phyloP scores from a whole-genome alignment of 2,888 invertebrate genomes.

The Lottia scabra region DNA sequence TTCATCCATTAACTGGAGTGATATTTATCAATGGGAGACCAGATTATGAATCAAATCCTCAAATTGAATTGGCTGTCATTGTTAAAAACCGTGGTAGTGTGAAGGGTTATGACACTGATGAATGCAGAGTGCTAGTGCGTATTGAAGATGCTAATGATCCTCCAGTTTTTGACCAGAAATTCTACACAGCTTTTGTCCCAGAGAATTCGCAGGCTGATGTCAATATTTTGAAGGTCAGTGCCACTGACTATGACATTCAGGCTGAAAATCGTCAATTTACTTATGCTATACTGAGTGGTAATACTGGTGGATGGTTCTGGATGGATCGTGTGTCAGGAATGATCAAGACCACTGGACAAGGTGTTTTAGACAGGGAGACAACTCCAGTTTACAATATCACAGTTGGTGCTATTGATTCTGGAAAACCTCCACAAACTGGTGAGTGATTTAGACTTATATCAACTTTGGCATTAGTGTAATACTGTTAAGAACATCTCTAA shows the following conservation, averaged over 20 bases:
- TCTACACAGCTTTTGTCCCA: slow-evolving; percentile 82
- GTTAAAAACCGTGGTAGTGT: slow-evolving; percentile 96
- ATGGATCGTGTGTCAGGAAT: slow-evolving; percentile 46
- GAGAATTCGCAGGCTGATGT: slow-evolving; percentile 90
- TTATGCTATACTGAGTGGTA: slow-evolving; percentile 55
- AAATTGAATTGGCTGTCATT: slow-evolving; percentile 80
- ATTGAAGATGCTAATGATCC: slow-evolving; percentile 97
- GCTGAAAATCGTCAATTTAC: slow-evolving; percentile 50
- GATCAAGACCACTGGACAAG: slow-evolving; percentile 47
- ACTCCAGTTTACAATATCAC: slow-evolving; percentile 49
- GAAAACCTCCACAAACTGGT: slow-evolving; percentile 59
- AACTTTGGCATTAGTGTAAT: too few relatives aligned
- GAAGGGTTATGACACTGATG: slow-evolving; percentile 93
- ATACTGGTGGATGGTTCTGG: slow-evolving; percentile 43
- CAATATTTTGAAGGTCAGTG: slow-evolving; percentile 85
- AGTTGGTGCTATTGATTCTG: slow-evolving; percentile 58
- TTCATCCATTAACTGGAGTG: slow-evolving; percentile 83
- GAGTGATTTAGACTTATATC: background rate
- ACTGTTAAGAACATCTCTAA: too few relatives aligned
- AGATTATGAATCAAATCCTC: slow-evolving; percentile 68
- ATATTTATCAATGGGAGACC: slow-evolving; percentile 83
- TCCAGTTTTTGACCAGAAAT: slow-evolving; percentile 85
- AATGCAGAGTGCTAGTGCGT: slow-evolving; percentile 91
- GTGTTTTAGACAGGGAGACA: slow-evolving; percentile 56
- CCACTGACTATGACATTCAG: slow-evolving; percentile 72